Evolutionary conservation across 2,888 invertebrate species (phyloP).

Genomic region (Campoplex nolae): DNA sequence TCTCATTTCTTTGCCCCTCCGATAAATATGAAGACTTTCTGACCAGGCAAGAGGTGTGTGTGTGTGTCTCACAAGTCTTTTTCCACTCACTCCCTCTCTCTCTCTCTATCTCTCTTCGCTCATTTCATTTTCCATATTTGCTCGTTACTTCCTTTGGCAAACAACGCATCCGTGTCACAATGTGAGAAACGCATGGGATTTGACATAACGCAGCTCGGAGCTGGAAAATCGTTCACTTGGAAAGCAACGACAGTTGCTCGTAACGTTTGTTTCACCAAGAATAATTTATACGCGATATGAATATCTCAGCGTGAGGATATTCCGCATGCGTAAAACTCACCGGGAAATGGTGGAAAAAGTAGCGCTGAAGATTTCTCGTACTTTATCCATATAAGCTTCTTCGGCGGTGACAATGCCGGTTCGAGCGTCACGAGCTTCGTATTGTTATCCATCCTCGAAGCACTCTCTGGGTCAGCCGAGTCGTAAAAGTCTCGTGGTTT

Average conservation of each 20-base stretch:
- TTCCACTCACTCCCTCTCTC: conserved; percentile 25
- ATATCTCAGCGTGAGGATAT: neutral
- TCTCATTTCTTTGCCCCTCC: neutral
- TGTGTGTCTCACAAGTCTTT: conserved; percentile 43
- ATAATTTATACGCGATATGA: conserved; percentile 1
- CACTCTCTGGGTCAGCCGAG: conserved; percentile 31
- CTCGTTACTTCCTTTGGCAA: conserved; percentile 11
- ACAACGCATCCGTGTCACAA: neutral
- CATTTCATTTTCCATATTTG: conserved; percentile 38
- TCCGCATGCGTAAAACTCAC: conserved; percentile 22
- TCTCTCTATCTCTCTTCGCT: conserved; percentile 37
- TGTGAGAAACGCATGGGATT: neutral
- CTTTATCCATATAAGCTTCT: conserved; percentile 58
- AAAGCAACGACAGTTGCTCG: neutral
- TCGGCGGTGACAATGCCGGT: conserved; percentile 40
- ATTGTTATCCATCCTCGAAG: conserved; percentile 56
- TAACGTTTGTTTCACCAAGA: neutral
- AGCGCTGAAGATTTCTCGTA: conserved; percentile 37
- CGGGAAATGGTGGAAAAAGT: conserved; percentile 2
- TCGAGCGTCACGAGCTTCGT: conserved; percentile 46
- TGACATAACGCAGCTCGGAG: neutral
- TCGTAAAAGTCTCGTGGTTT: conserved; percentile 30
- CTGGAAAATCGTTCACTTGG: conserved; percentile 5
- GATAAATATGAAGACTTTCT: conserved; percentile 43
- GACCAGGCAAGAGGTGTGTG: conserved; percentile 38